phyloP scores from a whole-genome alignment of 2,113 vertebrate species.

The Upupa epops region DNA sequence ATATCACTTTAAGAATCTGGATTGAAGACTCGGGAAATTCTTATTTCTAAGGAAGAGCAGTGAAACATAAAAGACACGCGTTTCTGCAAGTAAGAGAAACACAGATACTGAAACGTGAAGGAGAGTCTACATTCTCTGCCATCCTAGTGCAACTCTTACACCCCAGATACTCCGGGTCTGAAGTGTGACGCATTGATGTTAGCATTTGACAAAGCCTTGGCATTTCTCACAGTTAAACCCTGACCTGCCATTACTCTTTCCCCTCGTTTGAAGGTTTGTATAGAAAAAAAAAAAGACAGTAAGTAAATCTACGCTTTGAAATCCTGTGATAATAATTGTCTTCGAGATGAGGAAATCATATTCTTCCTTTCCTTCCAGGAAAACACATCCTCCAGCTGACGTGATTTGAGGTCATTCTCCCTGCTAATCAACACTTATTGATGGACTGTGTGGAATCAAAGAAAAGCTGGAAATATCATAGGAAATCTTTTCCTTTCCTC shows the following conservation, averaged over 20 bases:
- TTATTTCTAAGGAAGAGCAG: not conserved
- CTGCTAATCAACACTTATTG: conserved; percentile 49
- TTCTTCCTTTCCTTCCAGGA: conserved; percentile 41
- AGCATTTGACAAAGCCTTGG: not conserved
- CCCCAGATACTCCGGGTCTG: not conserved
- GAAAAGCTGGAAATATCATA: conserved; percentile 68
- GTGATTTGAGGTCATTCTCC: conserved; percentile 31
- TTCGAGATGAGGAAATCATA: not conserved
- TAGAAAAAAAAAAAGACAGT: not conserved
- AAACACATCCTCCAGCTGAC: conserved; percentile 48
- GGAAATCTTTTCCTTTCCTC: conserved; percentile 56
- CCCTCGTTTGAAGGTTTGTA: not conserved
- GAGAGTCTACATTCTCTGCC: not conserved
- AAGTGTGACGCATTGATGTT: rapidly evolving
- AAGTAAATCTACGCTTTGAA: not conserved
- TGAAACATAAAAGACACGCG: not conserved
- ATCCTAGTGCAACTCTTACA: not conserved
- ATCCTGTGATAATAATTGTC: conserved; percentile 21
- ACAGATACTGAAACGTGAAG: not conserved
- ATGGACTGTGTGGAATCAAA: conserved; percentile 42
- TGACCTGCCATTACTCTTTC: not conserved
- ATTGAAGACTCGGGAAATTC: not conserved
- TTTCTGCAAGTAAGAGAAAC: not conserved
- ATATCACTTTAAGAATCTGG: not conserved
- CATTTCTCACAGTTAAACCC: not conserved